These are phyloP conservation scores for Zaprionus davidi DNA, from an alignment of 1,140 invertebrate genomes.

Conservation along the genomic window DNA sequence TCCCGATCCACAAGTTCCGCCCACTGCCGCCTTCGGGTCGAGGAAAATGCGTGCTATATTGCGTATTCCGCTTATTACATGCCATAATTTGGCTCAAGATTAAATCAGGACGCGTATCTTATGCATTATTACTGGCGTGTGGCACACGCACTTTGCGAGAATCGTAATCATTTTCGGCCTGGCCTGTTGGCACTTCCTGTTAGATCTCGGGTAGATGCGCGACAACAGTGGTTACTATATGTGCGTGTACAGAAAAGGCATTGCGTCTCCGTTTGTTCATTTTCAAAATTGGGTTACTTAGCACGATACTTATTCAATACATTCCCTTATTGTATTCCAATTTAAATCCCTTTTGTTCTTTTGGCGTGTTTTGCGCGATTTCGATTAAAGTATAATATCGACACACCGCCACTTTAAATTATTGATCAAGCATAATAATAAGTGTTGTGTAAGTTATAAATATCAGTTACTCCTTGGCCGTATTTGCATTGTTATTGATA, in stretches of 20 bases:
- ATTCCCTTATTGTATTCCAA: too few relatives aligned
- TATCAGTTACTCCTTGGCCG: too few relatives aligned
- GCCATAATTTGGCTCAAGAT: conserved; percentile 42
- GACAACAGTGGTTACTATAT: not conserved
- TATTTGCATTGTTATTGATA: too few relatives aligned
- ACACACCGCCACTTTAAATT: too few relatives aligned
- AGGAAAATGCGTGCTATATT: conserved; percentile 21
- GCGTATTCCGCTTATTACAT: conserved; percentile 26
- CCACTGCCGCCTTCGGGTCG: not conserved
- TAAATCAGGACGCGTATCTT: conserved; percentile 49
- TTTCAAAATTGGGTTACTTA: not conserved
- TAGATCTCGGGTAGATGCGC: conserved; percentile 7
- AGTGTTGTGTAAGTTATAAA: too few relatives aligned
- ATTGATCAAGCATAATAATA: too few relatives aligned
- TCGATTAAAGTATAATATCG: too few relatives aligned
- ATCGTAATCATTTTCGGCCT: conserved; percentile 31
- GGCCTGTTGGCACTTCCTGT: not conserved
- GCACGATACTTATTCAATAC: too few relatives aligned
- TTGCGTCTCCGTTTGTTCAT: too few relatives aligned
- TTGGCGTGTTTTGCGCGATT: too few relatives aligned
- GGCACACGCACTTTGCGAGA: conserved; percentile 23
- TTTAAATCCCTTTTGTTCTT: too few relatives aligned
- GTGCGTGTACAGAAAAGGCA: not conserved
- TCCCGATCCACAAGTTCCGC: not conserved
- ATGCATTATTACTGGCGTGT: conserved; percentile 31